These are phyloP conservation scores for Solenodon paradoxus DNA, from an alignment of 2,113 vertebrate genomes.

Conservation along the genomic window DNA sequence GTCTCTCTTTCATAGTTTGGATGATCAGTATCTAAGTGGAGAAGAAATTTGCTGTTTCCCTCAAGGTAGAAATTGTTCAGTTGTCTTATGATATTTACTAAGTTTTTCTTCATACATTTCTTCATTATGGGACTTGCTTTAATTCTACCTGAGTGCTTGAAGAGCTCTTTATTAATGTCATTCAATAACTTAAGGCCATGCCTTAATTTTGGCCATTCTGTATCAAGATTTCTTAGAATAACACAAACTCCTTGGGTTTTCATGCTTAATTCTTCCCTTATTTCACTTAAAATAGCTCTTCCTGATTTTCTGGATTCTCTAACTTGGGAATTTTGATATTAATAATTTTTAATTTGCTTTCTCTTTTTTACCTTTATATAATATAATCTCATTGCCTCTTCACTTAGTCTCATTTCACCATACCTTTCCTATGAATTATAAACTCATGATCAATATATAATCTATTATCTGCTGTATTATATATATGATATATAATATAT, in stretches of 20 bases:
- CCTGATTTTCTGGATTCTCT: neutral
- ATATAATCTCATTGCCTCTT: neutral
- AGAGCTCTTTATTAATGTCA: neutral
- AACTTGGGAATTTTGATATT: neutral
- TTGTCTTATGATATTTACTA: neutral
- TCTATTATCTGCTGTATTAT: neutral
- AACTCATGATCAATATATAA: neutral
- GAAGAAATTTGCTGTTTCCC: neutral
- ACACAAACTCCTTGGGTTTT: neutral
- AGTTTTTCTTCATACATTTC: neutral
- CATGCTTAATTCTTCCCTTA: neutral
- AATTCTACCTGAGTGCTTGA: neutral
- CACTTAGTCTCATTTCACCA: neutral
- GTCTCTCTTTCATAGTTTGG: neutral
- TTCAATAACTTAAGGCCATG: neutral
- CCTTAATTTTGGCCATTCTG: neutral
- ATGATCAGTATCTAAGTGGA: neutral
- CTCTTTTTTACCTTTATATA: neutral
- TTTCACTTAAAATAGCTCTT: neutral
- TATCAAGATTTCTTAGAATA: neutral
- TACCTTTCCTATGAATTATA: neutral
- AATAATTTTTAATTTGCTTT: neutral
- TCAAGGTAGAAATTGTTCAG: neutral
- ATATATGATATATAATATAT: too few species aligned
- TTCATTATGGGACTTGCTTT: neutral